Base-by-base conservation (phyloP, 2,113 vertebrate species). In the Ictidomys tridecemlineatus region DNA sequence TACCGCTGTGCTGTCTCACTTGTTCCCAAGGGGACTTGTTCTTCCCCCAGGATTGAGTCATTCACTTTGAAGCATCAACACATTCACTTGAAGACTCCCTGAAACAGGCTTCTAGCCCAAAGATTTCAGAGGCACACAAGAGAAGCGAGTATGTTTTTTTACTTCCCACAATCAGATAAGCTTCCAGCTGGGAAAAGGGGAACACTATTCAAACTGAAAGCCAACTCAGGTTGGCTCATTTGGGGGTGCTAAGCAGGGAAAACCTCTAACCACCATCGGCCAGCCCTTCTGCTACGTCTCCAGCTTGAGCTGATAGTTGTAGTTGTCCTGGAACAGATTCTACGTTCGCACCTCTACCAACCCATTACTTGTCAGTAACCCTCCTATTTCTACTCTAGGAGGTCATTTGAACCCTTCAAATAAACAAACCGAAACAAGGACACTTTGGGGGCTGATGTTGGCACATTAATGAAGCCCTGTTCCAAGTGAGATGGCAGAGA, bases 1-100 rank as follows among this genome's bases (percentile, higher is more conserved):
- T 79, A 5, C 5, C 10, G 2, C 58, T 34, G 11, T 48, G 82
- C n/a, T 74, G 67, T 76, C 61, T 65, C 48, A 17, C 26, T 93
- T 61, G 22, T 76, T 91, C 74, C 84, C 78, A 56, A 28, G 53
- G 65, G 77, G 8, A 28, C 8, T 4, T 94, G 94, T 80, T 86
- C 83, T 87, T 87, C 37, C 77, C 72, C 42, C n/a, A 77, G 53
- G 22, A 61, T 84, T 90, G 84, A 96, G 42, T 90, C 87, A 97
- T 84, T 97, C 80, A 77, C 34, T 97, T 42, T 72, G 45, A 97
- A 93, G 70, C 32, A 69, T 58, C 48, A 74, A 12, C 24, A 26
- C 65, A 80, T 14, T 63, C 24, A 67, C 79, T 92, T 84, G 34
- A 93, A 72, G 74, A 70, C 37, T 85, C 74, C 69, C 63, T 67